Conservation (phyloP, 2,797 vertebrate species). For the Sebastes steindachneri region DNA sequence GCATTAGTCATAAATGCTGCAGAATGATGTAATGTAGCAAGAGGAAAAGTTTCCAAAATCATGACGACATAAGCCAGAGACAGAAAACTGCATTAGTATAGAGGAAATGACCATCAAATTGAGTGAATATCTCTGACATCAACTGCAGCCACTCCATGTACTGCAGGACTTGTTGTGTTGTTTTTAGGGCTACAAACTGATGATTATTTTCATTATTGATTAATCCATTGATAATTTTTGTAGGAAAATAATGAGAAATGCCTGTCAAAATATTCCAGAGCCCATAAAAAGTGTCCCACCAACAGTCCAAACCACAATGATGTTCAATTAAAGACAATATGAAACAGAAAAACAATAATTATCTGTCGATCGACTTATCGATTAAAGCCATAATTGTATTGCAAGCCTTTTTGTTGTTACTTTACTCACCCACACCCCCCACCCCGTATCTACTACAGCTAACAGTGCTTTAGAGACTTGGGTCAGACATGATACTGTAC, state of each 20-base stretch:
- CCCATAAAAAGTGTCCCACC: not conserved
- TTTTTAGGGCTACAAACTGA: not conserved
- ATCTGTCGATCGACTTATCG: not conserved
- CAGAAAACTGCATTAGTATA: not conserved
- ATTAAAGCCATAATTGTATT: not conserved
- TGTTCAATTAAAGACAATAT: not conserved
- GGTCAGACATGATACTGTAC: constrained; percentile 20
- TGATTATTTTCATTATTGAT: not conserved
- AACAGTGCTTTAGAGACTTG: constrained; percentile 18
- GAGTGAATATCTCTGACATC: not conserved
- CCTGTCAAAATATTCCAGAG: not conserved
- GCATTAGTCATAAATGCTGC: constrained; percentile 45
- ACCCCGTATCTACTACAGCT: not conserved
- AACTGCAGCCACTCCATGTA: not conserved
- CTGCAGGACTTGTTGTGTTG: not conserved
- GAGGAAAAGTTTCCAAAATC: constrained; percentile 6
- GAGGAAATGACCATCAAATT: not conserved
- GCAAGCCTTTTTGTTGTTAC: not conserved
- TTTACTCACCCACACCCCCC: not conserved
- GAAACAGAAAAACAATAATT: not conserved
- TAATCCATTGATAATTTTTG: not conserved
- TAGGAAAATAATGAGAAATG: not conserved
- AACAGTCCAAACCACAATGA: not conserved
- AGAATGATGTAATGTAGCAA: constrained; percentile 38
- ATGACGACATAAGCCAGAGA: constrained; percentile 3